Conservation (phyloP, 2,888 invertebrate genomes). For the Brassicogethes aeneus region DNA sequence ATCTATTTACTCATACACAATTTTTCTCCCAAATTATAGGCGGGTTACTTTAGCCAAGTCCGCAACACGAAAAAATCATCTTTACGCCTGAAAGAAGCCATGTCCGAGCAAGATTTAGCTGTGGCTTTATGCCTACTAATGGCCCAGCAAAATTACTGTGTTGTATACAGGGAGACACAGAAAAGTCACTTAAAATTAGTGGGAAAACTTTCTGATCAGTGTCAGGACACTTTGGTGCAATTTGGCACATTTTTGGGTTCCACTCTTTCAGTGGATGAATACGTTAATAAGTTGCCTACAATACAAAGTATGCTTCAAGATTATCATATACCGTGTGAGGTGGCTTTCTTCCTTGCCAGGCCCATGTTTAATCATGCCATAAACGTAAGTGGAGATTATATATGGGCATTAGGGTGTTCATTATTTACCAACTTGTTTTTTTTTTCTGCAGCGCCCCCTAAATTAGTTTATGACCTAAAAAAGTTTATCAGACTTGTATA, state of each 20-base stretch:
- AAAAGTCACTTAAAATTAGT: conserved; percentile 82
- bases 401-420: conserved; percentile 1
- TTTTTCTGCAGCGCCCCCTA: no score
- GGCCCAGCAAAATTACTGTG: conserved; percentile 95
- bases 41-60: conserved; percentile 95
- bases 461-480: not conserved
- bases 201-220: conserved; percentile 79
- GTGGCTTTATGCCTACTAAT: conserved; percentile 88
- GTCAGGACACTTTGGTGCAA: conserved; percentile 96
- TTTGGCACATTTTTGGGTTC: conserved; percentile 94
- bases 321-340: conserved; percentile 91
- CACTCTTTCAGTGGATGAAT: conserved; percentile 90
- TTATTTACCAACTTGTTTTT: no score
- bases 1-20: no score
- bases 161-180: conserved; percentile 76
- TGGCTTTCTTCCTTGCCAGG: conserved; percentile 94
- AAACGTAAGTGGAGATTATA: conserved; percentile 53
- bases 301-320: conserved; percentile 82
- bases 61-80: conserved; percentile 95
- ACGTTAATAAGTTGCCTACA: conserved; percentile 78
- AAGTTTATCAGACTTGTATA: no score
- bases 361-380: conserved; percentile 82
- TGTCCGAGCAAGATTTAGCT: conserved; percentile 88
- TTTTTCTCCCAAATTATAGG: conserved; percentile 47
- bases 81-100: conserved; percentile 86